Conservation (phyloP, 53 echinoderm and acorn worm species). For the Henricia sp. region DNA sequence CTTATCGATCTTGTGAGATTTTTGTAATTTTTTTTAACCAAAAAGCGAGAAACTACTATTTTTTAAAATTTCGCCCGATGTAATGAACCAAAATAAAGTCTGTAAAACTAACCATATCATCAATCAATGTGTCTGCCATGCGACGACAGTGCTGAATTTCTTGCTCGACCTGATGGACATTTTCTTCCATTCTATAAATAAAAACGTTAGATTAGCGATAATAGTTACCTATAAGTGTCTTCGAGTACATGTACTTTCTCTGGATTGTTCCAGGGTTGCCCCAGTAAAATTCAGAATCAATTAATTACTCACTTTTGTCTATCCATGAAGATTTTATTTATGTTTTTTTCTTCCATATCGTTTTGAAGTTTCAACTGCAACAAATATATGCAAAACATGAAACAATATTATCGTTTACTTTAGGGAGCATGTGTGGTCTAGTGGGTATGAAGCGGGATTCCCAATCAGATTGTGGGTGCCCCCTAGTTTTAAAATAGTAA, state of each 20-base stretch:
- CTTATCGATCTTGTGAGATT: no score
- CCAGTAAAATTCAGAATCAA: not conserved
- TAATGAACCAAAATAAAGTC: not conserved
- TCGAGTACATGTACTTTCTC: not conserved
- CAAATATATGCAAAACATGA: no score
- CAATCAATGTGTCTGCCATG: slow-evolving; percentile 96
- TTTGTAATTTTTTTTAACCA: no score
- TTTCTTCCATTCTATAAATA: slow-evolving; percentile 75
- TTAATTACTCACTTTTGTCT: slow-evolving; percentile 91
- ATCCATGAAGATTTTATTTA: slow-evolving; percentile 85
- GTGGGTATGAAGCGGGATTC: no score
- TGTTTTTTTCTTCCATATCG: slow-evolving; percentile 86
- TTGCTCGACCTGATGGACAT: slow-evolving; percentile 74
- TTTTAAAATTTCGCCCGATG: no score
- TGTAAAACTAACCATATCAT: slow-evolving; percentile 87
- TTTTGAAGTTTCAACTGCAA: slow-evolving; percentile 89
- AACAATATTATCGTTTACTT: no score
- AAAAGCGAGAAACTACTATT: no score
- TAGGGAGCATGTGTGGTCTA: no score
- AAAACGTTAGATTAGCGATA: not conserved
- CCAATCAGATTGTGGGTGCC: no score
- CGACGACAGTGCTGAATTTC: slow-evolving; percentile 92
- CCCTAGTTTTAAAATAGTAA: no score
- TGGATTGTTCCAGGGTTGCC: not conserved
- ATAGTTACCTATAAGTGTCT: not conserved